Conservation (phyloP, 2,797 vertebrate genomes). For the Dendrocincla tyrannina region DNA sequence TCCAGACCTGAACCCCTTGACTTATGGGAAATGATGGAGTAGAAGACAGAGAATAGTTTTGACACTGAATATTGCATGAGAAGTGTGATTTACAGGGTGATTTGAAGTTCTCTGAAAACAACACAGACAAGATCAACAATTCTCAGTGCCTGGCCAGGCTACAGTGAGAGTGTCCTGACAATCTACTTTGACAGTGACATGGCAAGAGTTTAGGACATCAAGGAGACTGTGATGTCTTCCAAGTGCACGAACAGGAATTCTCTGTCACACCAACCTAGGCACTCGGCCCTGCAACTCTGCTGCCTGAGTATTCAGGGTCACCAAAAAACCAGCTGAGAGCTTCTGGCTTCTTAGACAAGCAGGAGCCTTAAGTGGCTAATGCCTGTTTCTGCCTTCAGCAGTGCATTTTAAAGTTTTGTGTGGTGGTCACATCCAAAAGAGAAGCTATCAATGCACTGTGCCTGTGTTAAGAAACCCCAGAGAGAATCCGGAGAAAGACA, state of each 20-base stretch:
- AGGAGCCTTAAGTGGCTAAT: neutral
- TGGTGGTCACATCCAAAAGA: neutral
- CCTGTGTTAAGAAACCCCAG: neutral
- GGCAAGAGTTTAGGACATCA: neutral
- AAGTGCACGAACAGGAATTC: neutral
- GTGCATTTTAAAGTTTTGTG: neutral
- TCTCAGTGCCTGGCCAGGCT: neutral
- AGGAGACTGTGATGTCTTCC: neutral
- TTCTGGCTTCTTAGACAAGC: neutral
- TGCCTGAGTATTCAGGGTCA: neutral
- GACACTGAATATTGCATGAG: neutral
- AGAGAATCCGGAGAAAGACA: neutral
- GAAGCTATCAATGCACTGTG: neutral
- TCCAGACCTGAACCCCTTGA: neutral
- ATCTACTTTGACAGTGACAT: neutral
- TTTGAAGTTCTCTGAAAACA: neutral
- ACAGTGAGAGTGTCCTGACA: neutral
- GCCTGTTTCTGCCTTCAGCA: neutral
- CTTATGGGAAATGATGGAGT: neutral
- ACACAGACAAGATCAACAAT: neutral
- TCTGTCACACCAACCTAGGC: neutral
- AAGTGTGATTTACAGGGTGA: neutral
- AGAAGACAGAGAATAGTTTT: neutral
- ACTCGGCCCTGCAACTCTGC: neutral
- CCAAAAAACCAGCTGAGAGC: neutral